These are phyloP conservation scores for Danionella dracula DNA, from an alignment of 2,797 vertebrate genomes.

Conservation along the genomic window DNA sequence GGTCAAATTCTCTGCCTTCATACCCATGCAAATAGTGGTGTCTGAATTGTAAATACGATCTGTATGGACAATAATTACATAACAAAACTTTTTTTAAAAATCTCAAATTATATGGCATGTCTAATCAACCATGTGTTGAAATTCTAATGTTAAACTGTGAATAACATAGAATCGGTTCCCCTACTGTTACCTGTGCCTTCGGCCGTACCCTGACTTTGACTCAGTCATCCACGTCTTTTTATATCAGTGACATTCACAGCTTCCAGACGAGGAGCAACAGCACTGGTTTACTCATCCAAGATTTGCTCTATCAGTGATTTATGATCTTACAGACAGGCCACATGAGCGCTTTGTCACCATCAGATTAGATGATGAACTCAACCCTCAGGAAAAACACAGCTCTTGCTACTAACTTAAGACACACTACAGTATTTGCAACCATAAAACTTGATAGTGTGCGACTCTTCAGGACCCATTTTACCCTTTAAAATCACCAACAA, in stretches of 20 bases:
- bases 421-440: no score
- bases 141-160: slow-evolving; percentile 26
- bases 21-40: no score
- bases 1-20: no score
- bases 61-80: no score
- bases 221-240: slow-evolving; percentile 44
- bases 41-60: no score
- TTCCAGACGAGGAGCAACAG: slow-evolving; percentile 33
- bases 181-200: slow-evolving; percentile 16
- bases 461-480: no score
- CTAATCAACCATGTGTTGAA: no score
- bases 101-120: no score
- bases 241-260: slow-evolving; percentile 30
- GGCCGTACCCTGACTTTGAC: slow-evolving; percentile 45
- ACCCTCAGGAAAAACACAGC: slow-evolving; percentile 39
- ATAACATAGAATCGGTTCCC: slow-evolving; percentile 25
- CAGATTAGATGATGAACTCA: slow-evolving; percentile 53
- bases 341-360: slow-evolving; percentile 57
- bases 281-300: slow-evolving; percentile 40
- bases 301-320: slow-evolving; percentile 49
- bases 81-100: no score
- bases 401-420: slow-evolving; percentile 17
- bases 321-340: slow-evolving; percentile 55
- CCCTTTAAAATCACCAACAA: not conserved
- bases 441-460: no score